A percentile compares a stretch with the other conserved stretches of the same genome.
Evolutionary conservation across 2,113 vertebrate species (phyloP).

Genomic region (Cyphomyrus plagiostoma): DNA sequence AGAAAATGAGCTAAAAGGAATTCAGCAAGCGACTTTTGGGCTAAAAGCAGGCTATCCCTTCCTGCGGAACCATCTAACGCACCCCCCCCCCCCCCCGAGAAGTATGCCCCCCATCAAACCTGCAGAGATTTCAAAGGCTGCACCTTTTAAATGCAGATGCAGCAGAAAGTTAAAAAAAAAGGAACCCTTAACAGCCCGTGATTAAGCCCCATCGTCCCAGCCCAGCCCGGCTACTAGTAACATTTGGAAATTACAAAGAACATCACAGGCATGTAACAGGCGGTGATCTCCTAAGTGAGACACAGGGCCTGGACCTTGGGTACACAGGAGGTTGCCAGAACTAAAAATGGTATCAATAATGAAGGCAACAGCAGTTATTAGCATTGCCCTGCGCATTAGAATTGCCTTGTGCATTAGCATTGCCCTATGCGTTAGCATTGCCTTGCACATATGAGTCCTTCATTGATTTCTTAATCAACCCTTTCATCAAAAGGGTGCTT

Average conservation of each 20-base stretch:
- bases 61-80: conserved; percentile 21
- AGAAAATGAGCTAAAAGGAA: background rate
- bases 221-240: background rate
- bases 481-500: background rate
- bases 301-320: background rate
- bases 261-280: background rate
- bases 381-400: too few species aligned
- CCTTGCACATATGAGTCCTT: background rate
- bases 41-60: background rate
- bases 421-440: background rate
- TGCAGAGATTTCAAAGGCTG: conserved; percentile 21
- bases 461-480: background rate
- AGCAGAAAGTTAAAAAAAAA: background rate
- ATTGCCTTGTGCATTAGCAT: too few species aligned
- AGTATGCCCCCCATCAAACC: conserved; percentile 44
- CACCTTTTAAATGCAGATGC: conserved; percentile 15
- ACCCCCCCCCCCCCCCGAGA: conserved; percentile 41
- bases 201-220: background rate
- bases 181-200: background rate
- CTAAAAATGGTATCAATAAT: background rate
- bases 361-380: background rate
- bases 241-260: background rate
- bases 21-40: background rate
- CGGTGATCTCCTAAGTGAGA: background rate
- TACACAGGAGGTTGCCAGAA: background rate